Base-by-base conservation (phyloP, 2,888 invertebrate genomes). In the Volucella inanis region DNA sequence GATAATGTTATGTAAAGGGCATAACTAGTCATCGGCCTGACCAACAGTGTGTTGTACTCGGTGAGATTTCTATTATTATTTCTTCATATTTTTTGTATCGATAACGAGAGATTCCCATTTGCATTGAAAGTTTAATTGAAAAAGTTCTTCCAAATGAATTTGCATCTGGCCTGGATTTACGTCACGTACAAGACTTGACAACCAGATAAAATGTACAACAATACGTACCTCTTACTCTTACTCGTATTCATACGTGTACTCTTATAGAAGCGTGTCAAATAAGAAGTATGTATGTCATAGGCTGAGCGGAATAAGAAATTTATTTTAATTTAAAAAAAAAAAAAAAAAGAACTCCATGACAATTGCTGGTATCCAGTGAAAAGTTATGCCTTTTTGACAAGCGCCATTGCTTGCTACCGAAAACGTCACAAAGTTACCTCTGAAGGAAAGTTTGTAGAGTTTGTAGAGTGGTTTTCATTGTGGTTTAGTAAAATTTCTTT, bases 141-240 rank as follows among this genome's bases (percentile, higher is more conserved):
- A 84, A 84, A 84, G 79, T 84, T 84, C 75, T 79, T 84, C 70
- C 70, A 75, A 79, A 79, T 71, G 64, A 79, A 79, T 79, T 84
- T 84, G 79, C 84, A 84, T 84, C 84, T 84, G 84, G 79, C 84
- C 84, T 84, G 70, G 70, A 84, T 79, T 65, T 59, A 75, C 64
- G 54, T 79, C 79, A 84, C 84, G 84, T 84, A 79, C 75, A 49
- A 55, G 62, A n/a, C 64, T 61, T 70, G 64, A 41, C 70, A 64
- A 47, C 38, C 64, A 45, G 49, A 75, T 65, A 55, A 75, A 68
- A 54, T 54, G 55, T 59, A 43, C 43, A 54, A 67, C 45, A 41
- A 49, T 55, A 18, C 49, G 41, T 11, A 43, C 22, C 31, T 57
- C 41, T 49, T 57, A 50, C 45, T 43, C 18, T 18, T 18, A 18